Conservation (phyloP, 1,140 invertebrate genomes). For the Eulimnadia texana region DNA sequence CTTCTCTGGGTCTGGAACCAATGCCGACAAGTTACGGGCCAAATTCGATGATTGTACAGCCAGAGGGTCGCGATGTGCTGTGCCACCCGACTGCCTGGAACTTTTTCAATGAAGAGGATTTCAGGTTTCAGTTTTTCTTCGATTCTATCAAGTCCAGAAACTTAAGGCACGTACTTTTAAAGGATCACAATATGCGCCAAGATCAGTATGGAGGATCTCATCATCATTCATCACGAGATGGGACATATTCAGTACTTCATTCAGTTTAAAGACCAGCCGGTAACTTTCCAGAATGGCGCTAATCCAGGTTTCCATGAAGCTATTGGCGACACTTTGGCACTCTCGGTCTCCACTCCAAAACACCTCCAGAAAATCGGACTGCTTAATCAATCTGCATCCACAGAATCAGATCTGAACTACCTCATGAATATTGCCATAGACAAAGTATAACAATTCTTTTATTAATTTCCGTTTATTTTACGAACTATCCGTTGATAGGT, state of each 20-base stretch:
- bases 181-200: constrained; percentile 79
- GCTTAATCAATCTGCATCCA: constrained; percentile 31
- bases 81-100: constrained; percentile 85
- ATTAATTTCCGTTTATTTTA: no score
- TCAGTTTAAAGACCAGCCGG: constrained; percentile 61
- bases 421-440: background rate
- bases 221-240: constrained; percentile 74
- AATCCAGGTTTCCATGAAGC: constrained; percentile 86
- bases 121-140: constrained; percentile 39
- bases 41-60: constrained; percentile 58
- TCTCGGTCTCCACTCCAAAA: constrained; percentile 63
- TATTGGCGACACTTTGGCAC: constrained; percentile 69
- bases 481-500: constrained; percentile 46
- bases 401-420: no score
- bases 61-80: constrained; percentile 50
- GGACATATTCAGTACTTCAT: constrained; percentile 75
- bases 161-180: no score
- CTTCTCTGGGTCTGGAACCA: constrained; percentile 64
- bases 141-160: no score
- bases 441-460: no score
- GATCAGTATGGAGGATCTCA: constrained; percentile 54
- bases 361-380: constrained; percentile 65
- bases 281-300: constrained; percentile 56
- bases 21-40: constrained; percentile 65
- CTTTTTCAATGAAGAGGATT: constrained; percentile 75